Percentiles rank a stretch among this genome's conserved stretches.
Conservation (phyloP, 2,113 vertebrate species). For the Poeciliopsis turrubarensis region DNA sequence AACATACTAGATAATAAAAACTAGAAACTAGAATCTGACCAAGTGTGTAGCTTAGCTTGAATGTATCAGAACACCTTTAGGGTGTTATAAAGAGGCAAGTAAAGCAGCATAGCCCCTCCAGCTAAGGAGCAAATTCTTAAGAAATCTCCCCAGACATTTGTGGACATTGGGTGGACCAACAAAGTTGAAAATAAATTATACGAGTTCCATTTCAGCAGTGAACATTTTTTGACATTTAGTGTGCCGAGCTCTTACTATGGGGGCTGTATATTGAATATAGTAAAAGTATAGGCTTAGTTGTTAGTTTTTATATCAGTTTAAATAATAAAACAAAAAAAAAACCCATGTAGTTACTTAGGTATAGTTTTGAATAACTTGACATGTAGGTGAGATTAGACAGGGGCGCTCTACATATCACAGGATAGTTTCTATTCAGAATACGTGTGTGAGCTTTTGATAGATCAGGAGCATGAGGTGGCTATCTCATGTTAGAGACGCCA, state of each 20-base stretch:
- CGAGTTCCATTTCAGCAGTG: not conserved
- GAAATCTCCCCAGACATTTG: not conserved
- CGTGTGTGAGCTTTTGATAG: constrained; percentile 1
- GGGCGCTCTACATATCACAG: not conserved
- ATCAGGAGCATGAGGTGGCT: constrained; percentile 37
- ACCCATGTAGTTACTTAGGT: not conserved
- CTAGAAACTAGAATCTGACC: not conserved
- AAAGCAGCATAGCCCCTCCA: not conserved
- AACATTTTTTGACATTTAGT: not conserved
- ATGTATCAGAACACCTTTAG: not conserved
- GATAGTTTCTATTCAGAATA: not conserved
- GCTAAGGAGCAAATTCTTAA: not conserved
- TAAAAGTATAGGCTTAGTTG: not conserved
- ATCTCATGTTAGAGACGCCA: constrained; percentile 45
- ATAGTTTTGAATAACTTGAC: not conserved
- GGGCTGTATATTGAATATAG: not conserved
- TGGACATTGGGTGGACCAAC: not conserved
- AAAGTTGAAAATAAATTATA: not conserved
- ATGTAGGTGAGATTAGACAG: not conserved
- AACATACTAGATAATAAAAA: not conserved
- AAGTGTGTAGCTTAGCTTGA: not conserved
- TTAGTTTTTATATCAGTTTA: not conserved
- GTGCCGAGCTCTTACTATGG: not conserved
- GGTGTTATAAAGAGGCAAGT: not conserved
- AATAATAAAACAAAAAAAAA: not conserved